These are phyloP conservation scores for Biston betularia DNA, from an alignment of 2,888 invertebrate species.

Conservation along the genomic window DNA sequence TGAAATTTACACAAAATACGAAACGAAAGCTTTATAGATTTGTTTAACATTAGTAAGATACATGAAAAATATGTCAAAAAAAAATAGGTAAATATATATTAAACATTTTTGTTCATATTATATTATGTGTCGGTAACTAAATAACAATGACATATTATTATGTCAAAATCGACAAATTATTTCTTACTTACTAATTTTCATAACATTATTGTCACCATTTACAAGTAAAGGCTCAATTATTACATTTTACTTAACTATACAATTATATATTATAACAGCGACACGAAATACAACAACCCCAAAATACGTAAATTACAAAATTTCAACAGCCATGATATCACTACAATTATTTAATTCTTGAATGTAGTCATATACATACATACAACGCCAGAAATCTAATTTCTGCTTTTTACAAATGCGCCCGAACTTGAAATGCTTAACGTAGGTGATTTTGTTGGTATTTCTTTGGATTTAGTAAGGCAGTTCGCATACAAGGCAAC, in stretches of 20 bases:
- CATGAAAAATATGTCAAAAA: neutral
- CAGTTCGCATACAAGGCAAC: slow-evolving; percentile 1
- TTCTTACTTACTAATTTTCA: slow-evolving; percentile 4
- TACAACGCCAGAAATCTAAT: slow-evolving; percentile 51
- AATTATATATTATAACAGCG: slow-evolving; percentile 70
- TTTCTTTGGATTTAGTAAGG: neutral
- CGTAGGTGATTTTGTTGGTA: neutral
- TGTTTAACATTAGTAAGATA: too few relatives aligned
- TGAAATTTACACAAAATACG: neutral
- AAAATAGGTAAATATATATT: neutral
- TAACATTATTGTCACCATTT: slow-evolving; percentile 68
- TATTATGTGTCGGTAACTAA: too few relatives aligned
- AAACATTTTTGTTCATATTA: too few relatives aligned
- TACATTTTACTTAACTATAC: slow-evolving; percentile 49
- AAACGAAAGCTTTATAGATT: neutral
- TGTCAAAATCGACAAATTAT: neutral
- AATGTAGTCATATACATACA: slow-evolving; percentile 38
- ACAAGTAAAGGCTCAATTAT: slow-evolving; percentile 66
- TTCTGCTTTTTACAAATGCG: slow-evolving; percentile 50
- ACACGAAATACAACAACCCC: slow-evolving; percentile 76
- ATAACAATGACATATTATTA: neutral
- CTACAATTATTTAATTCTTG: slow-evolving; percentile 62
- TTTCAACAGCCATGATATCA: slow-evolving; percentile 84
- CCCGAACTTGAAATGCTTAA: slow-evolving; percentile 11
- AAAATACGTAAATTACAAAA: slow-evolving; percentile 74